A percentile compares a stretch with the other conserved stretches of the same genome.
phyloP scores from a whole-genome alignment of 2,113 vertebrate genomes.

The Oryzias woworae region DNA sequence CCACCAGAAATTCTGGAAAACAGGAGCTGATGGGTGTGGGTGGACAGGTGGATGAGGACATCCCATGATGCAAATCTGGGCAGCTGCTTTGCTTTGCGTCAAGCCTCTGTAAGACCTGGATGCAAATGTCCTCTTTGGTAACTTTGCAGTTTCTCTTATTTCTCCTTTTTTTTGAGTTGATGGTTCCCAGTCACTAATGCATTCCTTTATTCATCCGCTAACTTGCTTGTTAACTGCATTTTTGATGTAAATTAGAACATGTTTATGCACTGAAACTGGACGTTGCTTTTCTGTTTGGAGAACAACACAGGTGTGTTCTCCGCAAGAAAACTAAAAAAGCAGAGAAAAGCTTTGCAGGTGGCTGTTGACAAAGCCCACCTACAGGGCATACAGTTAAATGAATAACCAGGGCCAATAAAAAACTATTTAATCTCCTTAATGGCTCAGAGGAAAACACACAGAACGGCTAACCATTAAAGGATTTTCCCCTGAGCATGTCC shows the following conservation, averaged over 20 bases:
- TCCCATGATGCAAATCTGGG: conserved; percentile 33
- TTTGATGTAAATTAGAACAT: no score
- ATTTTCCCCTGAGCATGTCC: conserved; percentile 2
- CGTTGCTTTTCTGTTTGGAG: no score
- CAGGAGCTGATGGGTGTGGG: background rate
- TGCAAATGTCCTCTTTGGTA: conserved; percentile 38
- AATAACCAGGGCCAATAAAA: conserved; percentile 55
- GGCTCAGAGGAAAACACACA: background rate
- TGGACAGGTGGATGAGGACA: background rate
- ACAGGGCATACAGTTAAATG: conserved; percentile 38
- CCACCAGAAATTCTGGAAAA: background rate
- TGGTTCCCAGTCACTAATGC: no score
- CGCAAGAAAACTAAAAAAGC: no score
- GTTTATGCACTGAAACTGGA: no score
- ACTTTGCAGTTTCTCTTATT: background rate
- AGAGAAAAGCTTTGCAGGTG: no score
- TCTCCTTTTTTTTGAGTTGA: background rate
- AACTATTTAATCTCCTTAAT: conserved; percentile 3
- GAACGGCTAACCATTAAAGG: background rate
- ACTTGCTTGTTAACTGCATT: no score
- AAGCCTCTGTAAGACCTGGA: conserved; percentile 22
- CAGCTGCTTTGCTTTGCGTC: conserved; percentile 8
- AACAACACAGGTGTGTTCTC: no score
- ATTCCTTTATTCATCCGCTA: no score
- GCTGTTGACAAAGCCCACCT: background rate